Base-by-base conservation (phyloP, 1,140 invertebrate species). In the Atopsyche davidsoni region DNA sequence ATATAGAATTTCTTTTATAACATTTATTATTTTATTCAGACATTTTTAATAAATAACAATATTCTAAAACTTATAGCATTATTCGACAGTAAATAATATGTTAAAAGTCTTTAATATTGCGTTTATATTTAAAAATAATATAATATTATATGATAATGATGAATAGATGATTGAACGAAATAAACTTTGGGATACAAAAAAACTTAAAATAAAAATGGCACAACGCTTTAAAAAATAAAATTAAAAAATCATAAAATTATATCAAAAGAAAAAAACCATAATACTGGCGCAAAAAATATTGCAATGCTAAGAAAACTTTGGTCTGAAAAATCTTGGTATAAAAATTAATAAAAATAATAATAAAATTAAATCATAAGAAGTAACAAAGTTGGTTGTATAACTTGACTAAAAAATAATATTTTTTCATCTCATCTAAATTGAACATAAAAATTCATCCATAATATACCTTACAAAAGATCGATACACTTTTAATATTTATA, bases 191-290 rank as follows among this genome's bases (percentile, higher is more conserved):
- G 17, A 39, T n/a, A n/a, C 10, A 46, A 16, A 46, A 21, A 32
- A 36, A 35, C 31, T 46, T 7, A 32, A 46, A 17, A 46, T 46
- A 46, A 32, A 47, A 23, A 44, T 42, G 39, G 40, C 39, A 51
- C 48, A 39, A 17, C 10, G 4, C 4, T 17, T 2, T 17, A 16
- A 4, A 39, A 16, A 39, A 39, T 21, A 39, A n/a, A 39, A 7
- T 36, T 36, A 36, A 36, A 36, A 36, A 4, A 36, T 14, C 35
- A 44, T 17, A 39, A 39, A 39, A 6, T 39, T 17, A 39, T 39
- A 39, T 17, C n/a, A 39, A 7, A 49, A 40, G 36, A 41, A 49
- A 49, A 46, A 7, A 38, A 46, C 18, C 18, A 36, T 38, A 48
- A 48, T 40, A 48, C 34, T 40, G 36, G 21, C 35, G 21, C 39